These are phyloP conservation scores for Tiliacea citrago DNA, from an alignment of 2,888 invertebrate genomes.

Conservation along the genomic window DNA sequence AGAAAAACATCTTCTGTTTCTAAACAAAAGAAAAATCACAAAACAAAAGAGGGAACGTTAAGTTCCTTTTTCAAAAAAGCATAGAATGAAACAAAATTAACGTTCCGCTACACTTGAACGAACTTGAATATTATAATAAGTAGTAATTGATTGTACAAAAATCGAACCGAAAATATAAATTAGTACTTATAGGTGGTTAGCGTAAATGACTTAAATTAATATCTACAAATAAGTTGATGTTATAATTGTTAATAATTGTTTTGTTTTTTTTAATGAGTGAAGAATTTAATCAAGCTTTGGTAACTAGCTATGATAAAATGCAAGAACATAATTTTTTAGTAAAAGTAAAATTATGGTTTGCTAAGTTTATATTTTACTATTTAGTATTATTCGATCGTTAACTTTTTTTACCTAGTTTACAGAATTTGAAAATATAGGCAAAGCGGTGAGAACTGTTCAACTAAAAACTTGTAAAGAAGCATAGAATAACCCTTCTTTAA, in stretches of 20 bases:
- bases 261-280: background rate
- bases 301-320: background rate
- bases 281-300: background rate
- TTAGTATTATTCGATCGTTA: too few species aligned
- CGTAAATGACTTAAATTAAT: slow-evolving; percentile 8
- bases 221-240: background rate
- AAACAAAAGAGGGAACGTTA: background rate
- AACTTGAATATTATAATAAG: slow-evolving; percentile 11
- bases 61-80: slow-evolving; percentile 6
- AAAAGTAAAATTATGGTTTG: background rate
- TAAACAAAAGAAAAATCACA: background rate
- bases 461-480: background rate
- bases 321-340: background rate
- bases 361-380: background rate
- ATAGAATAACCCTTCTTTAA: too few species aligned
- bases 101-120: slow-evolving; percentile 17
- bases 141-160: slow-evolving; percentile 21
- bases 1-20: too few species aligned
- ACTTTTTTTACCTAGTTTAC: background rate
- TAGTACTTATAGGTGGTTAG: slow-evolving; percentile 9
- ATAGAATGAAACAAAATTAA: slow-evolving; percentile 8
- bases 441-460: background rate
- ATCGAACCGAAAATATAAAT: slow-evolving; percentile 2
- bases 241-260: background rate
- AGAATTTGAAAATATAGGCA: background rate